Base-by-base conservation (phyloP, 2,888 invertebrate genomes). In the Trisateles emortualis region DNA sequence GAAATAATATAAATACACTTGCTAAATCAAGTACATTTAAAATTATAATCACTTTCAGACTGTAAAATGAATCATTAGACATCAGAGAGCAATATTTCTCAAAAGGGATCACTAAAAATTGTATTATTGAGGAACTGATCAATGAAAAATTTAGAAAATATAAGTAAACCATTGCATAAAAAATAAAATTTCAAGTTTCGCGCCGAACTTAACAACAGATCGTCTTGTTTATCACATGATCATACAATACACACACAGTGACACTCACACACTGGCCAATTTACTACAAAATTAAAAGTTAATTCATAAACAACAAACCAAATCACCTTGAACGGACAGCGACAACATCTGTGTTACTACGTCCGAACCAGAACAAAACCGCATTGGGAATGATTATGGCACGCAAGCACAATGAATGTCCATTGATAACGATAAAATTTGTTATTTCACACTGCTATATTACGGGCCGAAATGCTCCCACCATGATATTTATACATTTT, bases 281-380 rank as follows among this genome's bases (percentile, higher is more conserved):
- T 17, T 29, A 29, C 29, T 30, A 17, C 8, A 19, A 8, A 40
- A 39, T 22, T 10, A 2, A 41, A 10, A 41, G 29, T 26, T 29
- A 26, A 11, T 41, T 30, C 40, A 39, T 9, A 8, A 29, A n/a
- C 1, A 29, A 26, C 13, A 36, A 52, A 60, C 29, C n/a, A 24
- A 48, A 50, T 61, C 47, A 59, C 62, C 54, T 59, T 59, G 59
- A 38, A 26, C 13, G 40, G 40, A 9, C 36, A 36, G 43, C 5
- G 52, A 42, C 13, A 44, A 29, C 42, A 52, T 54, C 11, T 46
- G 16, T 9, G 6, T 14, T 40, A 36, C 6, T 9, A 10, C 44
- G 35, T 22, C 51, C 30, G 32, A 55, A 59, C 51, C 55, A 52
- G 45, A 59, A 26, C 26, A 26, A 26, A 26, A 26, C 26, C 26